These are phyloP conservation scores for Eurosta solidaginis DNA, from an alignment of 1,140 invertebrate species.

Conservation along the genomic window DNA sequence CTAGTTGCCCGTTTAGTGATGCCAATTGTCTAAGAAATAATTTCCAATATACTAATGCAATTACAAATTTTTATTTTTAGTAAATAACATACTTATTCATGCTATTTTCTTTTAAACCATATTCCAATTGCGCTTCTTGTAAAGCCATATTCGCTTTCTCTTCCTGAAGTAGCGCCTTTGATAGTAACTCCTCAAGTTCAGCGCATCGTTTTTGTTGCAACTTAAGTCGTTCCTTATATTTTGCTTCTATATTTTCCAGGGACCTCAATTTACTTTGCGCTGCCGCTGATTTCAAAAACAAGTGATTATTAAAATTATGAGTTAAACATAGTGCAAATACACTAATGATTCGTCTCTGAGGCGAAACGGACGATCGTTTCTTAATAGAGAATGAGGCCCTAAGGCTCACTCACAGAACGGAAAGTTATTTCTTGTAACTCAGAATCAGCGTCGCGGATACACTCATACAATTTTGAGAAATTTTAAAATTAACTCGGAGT, in stretches of 20 bases:
- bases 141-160: constrained; percentile 43
- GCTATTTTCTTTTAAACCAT: constrained; percentile 40
- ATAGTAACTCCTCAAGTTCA: constrained; percentile 50
- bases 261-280: constrained; percentile 44
- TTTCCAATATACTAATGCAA: not conserved
- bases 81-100: constrained; percentile 40
- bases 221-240: constrained; percentile 48
- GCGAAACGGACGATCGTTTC: no score
- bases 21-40: constrained; percentile 17
- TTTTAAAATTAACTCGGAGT: no score
- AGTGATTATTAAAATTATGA: not conserved
- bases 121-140: constrained; percentile 46
- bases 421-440: no score
- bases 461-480: no score
- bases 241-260: constrained; percentile 47
- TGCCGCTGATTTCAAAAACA: constrained; percentile 36
- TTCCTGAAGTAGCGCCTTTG: constrained; percentile 43
- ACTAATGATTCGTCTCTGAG: no score
- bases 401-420: no score
- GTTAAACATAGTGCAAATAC: no score
- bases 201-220: constrained; percentile 45
- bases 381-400: no score
- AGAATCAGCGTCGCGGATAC: no score
- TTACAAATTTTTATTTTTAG: not conserved
- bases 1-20: not conserved